These are phyloP conservation scores for Saguinus imperator DNA, from an alignment of 2,113 vertebrate species.

Conservation along the genomic window DNA sequence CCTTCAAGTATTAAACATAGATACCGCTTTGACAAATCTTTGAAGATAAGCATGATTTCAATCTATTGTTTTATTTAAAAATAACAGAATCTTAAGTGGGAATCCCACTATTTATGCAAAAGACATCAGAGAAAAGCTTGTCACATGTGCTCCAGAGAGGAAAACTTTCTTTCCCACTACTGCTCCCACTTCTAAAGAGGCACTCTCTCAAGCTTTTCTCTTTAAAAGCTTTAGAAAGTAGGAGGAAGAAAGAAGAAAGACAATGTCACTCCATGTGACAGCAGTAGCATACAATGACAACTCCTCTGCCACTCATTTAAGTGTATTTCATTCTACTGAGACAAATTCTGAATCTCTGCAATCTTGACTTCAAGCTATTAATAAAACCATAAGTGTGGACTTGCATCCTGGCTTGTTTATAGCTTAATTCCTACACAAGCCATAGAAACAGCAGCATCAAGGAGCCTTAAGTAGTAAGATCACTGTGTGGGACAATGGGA, in stretches of 20 bases:
- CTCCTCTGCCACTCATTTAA: background rate
- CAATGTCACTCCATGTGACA: background rate
- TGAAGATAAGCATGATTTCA: background rate
- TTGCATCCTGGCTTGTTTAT: background rate
- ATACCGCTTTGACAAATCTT: background rate
- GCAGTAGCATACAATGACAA: background rate
- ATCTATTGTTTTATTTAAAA: constrained; percentile 47
- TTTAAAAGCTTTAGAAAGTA: constrained; percentile 18
- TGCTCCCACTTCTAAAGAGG: background rate
- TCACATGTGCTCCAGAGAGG: background rate
- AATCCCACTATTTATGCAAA: constrained; percentile 29
- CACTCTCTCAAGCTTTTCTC: background rate
- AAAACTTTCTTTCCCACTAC: background rate
- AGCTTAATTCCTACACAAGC: background rate
- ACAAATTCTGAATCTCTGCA: background rate
- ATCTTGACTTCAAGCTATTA: constrained; percentile 27
- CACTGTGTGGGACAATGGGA: no score
- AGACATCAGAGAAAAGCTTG: constrained; percentile 9
- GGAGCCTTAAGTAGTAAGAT: background rate
- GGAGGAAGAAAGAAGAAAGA: background rate
- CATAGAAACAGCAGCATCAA: background rate
- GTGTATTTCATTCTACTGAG: background rate
- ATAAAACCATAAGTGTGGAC: background rate
- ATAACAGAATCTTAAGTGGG: background rate
- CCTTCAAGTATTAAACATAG: background rate